These are phyloP conservation scores for Megastigmus dorsalis DNA, from an alignment of 2,888 invertebrate species.

Conservation along the genomic window DNA sequence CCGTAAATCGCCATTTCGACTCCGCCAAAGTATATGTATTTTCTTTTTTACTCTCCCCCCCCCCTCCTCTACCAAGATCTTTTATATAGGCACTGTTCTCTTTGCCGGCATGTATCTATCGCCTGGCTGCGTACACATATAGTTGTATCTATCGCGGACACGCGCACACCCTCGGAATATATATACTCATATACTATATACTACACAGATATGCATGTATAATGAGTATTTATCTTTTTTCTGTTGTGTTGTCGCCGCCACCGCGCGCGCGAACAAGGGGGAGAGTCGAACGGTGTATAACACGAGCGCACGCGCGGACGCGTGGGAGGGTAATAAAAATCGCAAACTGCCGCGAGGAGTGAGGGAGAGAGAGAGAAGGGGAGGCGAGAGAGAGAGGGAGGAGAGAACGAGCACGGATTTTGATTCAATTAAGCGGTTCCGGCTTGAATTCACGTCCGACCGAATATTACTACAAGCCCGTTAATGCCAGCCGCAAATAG, in stretches of 20 bases:
- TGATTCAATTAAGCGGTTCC: slow-evolving; percentile 49
- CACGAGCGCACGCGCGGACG: background rate
- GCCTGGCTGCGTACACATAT: background rate
- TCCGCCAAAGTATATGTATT: slow-evolving; percentile 9
- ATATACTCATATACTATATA: too few species aligned
- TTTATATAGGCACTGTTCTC: background rate
- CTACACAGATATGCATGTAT: background rate
- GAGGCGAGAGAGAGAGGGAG: background rate
- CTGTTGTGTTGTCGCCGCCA: too few species aligned
- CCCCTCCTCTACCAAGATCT: background rate
- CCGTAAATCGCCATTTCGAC: slow-evolving; percentile 12
- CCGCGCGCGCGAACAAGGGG: background rate
- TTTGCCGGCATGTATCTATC: background rate
- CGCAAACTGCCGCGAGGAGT: background rate
- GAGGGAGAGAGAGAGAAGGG: background rate
- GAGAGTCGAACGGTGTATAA: too few species aligned
- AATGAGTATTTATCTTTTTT: background rate
- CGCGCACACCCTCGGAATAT: too few species aligned
- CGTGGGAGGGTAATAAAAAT: slow-evolving; percentile 42
- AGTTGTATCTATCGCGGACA: background rate
- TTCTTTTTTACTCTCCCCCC: background rate
- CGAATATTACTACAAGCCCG: slow-evolving; percentile 46
- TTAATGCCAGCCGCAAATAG: slow-evolving; percentile 46
- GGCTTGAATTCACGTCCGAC: slow-evolving; percentile 35
- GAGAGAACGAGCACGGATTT: slow-evolving; percentile 31